Evolutionary conservation across 2,113 vertebrate species (phyloP), one percentile per base, ranked within the genome.

Genomic region (Orycteropus afer): DNA sequence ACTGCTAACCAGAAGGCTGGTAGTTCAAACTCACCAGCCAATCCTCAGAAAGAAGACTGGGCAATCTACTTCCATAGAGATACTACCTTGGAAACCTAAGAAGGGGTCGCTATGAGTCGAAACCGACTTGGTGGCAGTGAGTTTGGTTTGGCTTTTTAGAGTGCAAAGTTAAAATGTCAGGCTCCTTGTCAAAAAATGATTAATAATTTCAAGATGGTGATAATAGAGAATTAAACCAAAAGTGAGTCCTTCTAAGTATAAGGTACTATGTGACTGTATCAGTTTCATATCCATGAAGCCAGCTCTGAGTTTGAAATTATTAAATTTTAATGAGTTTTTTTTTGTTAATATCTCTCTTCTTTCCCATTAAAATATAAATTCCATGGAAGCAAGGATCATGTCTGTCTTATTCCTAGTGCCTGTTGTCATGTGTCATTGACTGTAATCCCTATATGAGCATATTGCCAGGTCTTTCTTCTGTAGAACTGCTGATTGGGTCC

Each of bases 141-240:
- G n/a, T n/a, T n/a, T n/a, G n/a, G n/a, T n/a, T n/a, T n/a, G n/a
- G n/a, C n/a, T n/a, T n/a, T n/a, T n/a, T n/a, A n/a, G n/a, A n/a
- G n/a, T n/a, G n/a, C 10, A 42, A 57, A 94, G 86, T 63, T 29
- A 87, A 90, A 71, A 76, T 13, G 2, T 20, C 34, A 76, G 25
- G 3, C 5, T 1, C 2, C 5, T 25, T 57, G 5, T 57, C 57
- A 37, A 51, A 45, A 77, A 32, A 73, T 32, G 55, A 49, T 67
- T 55, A 47, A 85, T 27, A 86, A 85, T 91, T 77, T 85, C 22
- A 80, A n/a, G n/a, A n/a, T n/a, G n/a, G n/a, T n/a, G n/a, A n/a
- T n/a, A n/a, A n/a, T n/a, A n/a, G n/a, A n/a, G 7, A 29, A 45
- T 25, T 5, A 93, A 79, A 49, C 7, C 1, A 29, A 83, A 18